Evolutionary conservation across 2,113 vertebrate genomes (phyloP).

Genomic region (Lophura nycthemera): DNA sequence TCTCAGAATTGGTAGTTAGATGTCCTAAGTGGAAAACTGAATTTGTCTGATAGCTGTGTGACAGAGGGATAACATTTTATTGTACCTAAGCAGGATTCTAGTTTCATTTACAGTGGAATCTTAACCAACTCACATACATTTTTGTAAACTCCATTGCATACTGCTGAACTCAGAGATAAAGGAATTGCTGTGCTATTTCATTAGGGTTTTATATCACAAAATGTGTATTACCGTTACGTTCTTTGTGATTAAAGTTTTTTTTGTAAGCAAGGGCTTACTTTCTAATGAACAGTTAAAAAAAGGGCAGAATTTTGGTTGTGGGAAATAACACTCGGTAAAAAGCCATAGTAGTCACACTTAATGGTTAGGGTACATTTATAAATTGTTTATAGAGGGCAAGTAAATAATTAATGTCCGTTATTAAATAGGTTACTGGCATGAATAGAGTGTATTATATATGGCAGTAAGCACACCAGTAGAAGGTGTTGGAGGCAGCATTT

Average conservation of each 20-base stretch:
- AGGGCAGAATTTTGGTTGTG: neutral
- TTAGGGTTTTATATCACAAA: neutral
- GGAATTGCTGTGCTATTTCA: neutral
- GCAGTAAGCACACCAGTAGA: neutral
- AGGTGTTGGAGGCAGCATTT: constrained; percentile 44
- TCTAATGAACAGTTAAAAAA: constrained; percentile 29
- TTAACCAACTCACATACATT: neutral
- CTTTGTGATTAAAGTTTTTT: neutral
- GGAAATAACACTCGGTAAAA: neutral
- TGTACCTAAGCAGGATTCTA: neutral
- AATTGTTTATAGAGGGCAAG: constrained; percentile 55
- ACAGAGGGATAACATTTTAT: neutral
- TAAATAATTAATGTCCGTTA: constrained; percentile 60
- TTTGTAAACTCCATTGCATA: neutral
- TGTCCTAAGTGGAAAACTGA: neutral
- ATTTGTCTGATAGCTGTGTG: neutral
- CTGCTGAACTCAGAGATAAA: neutral
- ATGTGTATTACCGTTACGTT: neutral
- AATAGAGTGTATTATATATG: neutral
- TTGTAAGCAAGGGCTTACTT: neutral
- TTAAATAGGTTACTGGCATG: constrained; percentile 44
- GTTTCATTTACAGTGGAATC: neutral
- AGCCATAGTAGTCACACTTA: constrained; percentile 4
- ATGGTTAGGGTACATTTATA: constrained; percentile 40
- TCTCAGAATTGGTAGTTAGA: neutral